Percentiles rank a stretch among this genome's conserved stretches.
phyloP scores from a whole-genome alignment of 2,113 vertebrate genomes.

The Urocolius indicus region DNA sequence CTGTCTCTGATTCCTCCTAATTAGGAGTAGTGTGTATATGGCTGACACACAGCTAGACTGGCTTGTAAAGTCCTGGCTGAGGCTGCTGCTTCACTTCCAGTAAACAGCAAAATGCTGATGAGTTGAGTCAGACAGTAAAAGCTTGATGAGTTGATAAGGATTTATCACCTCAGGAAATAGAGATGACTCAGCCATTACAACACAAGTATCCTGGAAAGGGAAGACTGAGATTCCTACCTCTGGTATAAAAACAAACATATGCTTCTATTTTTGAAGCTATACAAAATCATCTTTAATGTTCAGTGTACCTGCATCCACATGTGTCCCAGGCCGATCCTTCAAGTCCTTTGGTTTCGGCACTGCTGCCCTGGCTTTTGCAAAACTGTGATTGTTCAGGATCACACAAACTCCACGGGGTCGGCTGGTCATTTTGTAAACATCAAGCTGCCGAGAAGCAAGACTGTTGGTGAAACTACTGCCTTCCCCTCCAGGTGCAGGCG shows the following conservation, averaged over 20 bases:
- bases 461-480: background rate
- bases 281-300: background rate
- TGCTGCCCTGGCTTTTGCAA: slow-evolving; percentile 52
- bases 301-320: slow-evolving; percentile 79
- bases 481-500: background rate
- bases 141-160: background rate
- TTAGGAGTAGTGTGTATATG: background rate
- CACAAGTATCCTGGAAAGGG: background rate
- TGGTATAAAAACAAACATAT: background rate
- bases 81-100: background rate
- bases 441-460: background rate
- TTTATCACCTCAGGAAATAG: background rate
- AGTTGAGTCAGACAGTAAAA: background rate
- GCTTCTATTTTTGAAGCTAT: background rate
- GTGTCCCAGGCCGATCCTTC: slow-evolving; percentile 74
- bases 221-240: background rate
- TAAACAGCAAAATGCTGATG: background rate
- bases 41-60: background rate
- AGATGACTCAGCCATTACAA: background rate
- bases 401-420: slow-evolving; percentile 83
- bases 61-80: background rate
- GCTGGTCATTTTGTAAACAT: slow-evolving; percentile 80
- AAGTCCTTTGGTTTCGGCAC: background rate
- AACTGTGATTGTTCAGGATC: slow-evolving; percentile 87
- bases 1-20: background rate